Percentiles rank a stretch among this genome's conserved stretches.
Conservation (phyloP, 2,888 invertebrate species). For the Xylota segnis region DNA sequence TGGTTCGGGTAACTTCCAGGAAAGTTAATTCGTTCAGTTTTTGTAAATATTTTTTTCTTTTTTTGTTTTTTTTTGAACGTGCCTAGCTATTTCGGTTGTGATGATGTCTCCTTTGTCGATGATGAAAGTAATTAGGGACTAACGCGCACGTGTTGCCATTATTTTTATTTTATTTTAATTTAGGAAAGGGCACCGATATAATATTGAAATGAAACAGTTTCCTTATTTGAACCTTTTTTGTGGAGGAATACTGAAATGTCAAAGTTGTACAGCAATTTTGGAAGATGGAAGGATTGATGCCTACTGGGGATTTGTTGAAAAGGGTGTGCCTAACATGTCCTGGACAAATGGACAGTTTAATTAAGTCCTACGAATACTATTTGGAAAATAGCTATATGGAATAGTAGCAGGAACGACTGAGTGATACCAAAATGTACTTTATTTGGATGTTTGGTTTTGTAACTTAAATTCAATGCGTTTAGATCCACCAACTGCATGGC, state of each 20-base stretch:
- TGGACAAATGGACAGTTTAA: background rate
- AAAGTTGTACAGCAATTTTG: background rate
- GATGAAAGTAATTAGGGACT: constrained; percentile 34
- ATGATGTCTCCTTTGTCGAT: constrained; percentile 4
- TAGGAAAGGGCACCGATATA: constrained; percentile 9
- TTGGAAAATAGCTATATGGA: background rate
- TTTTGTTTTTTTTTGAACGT: background rate
- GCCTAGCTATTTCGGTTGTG: background rate
- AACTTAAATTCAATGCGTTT: too few relatives aligned
- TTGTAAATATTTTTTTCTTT: constrained; percentile 1
- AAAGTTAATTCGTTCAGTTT: constrained; percentile 27
- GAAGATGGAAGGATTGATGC: background rate
- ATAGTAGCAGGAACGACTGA: too few relatives aligned
- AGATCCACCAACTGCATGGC: too few relatives aligned
- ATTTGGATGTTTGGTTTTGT: too few relatives aligned
- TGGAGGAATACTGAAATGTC: background rate
- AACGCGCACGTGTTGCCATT: constrained; percentile 21
- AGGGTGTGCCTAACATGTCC: background rate
- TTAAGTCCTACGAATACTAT: background rate
- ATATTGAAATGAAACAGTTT: background rate
- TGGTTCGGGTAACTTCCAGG: constrained; percentile 9
- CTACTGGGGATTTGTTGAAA: background rate
- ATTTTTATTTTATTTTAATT: background rate
- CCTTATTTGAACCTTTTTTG: background rate
- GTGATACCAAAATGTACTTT: too few relatives aligned